Conservation (phyloP, 2,888 invertebrate species). For the Mesoligia furuncula region DNA sequence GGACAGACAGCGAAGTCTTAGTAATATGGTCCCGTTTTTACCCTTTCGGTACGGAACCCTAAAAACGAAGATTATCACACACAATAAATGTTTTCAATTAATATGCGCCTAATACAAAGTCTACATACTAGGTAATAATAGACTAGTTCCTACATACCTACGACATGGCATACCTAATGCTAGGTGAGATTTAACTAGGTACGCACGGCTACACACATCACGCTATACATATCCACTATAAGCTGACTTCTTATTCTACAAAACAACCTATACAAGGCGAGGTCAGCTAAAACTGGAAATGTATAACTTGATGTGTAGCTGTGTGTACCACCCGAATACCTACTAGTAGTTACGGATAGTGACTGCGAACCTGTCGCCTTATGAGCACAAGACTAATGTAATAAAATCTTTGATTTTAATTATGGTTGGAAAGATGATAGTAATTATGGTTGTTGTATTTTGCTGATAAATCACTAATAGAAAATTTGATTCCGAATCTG, state of each 20-base stretch:
- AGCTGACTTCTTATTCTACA: no score
- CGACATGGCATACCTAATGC: neutral
- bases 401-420: neutral
- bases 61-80: neutral
- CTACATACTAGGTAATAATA: no score
- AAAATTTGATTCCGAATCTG: no score
- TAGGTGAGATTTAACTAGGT: neutral
- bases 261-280: no score
- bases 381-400: neutral
- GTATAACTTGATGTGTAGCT: no score
- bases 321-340: neutral
- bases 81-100: neutral
- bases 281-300: no score
- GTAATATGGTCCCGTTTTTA: no score
- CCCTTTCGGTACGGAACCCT: no score
- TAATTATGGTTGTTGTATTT: neutral
- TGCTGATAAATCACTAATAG: neutral
- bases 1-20: no score
- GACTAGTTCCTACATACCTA: neutral
- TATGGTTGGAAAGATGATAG: no score
- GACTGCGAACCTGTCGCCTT: neutral
- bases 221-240: no score
- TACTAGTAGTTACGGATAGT: neutral
- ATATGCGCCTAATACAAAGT: neutral
- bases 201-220: no score